Conservation (phyloP, 2,888 invertebrate species). For the Xylocampa areola region DNA sequence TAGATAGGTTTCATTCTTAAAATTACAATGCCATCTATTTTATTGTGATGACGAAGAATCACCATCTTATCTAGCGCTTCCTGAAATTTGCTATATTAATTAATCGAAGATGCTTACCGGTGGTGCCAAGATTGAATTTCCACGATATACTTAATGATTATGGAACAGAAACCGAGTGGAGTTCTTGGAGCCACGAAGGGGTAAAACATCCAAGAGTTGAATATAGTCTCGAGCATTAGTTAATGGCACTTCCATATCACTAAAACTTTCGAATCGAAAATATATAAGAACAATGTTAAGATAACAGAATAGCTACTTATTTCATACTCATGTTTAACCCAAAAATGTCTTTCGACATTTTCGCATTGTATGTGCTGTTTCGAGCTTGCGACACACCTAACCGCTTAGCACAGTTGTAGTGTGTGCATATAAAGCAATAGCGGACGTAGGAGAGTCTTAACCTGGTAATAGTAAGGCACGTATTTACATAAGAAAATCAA, state of each 20-base stretch:
- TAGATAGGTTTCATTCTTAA: slow-evolving; percentile 39
- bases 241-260: not conserved
- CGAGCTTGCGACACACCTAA: slow-evolving; percentile 49
- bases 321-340: slow-evolving; percentile 41
- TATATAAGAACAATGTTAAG: slow-evolving; percentile 26
- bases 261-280: slow-evolving; percentile 21
- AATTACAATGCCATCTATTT: no score
- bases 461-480: slow-evolving; percentile 13
- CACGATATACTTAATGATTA: not conserved
- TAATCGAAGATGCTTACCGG: no score
- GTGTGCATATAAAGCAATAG: slow-evolving; percentile 44
- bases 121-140: no score
- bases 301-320: slow-evolving; percentile 33
- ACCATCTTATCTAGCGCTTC: no score
- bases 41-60: no score
- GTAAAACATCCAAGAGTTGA: not conserved
- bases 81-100: no score
- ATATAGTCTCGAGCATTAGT: not conserved
- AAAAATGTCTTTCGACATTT: slow-evolving; percentile 53
- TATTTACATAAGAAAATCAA: slow-evolving; percentile 27
- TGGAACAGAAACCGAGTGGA: not conserved
- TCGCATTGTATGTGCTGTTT: slow-evolving; percentile 45
- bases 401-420: slow-evolving; percentile 34
- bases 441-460: slow-evolving; percentile 25
- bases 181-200: not conserved